Conservation (phyloP, 2,888 invertebrate genomes). For the Nephrotoma guestfalica region DNA sequence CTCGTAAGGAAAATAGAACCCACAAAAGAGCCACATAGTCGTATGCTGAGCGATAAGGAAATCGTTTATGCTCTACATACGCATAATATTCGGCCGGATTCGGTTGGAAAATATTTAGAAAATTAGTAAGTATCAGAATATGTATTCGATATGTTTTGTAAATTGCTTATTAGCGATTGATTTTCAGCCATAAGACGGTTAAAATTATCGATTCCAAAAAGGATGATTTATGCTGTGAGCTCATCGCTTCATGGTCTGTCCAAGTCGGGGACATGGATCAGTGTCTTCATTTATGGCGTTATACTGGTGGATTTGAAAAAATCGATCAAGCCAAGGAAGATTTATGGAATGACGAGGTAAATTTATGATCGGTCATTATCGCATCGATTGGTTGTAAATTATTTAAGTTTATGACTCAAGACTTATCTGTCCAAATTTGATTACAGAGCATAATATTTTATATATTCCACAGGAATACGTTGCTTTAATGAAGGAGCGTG, state of each 20-base stretch:
- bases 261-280: constrained; percentile 96
- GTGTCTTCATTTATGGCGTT: constrained; percentile 90
- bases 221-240: constrained; percentile 59
- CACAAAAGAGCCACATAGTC: constrained; percentile 90
- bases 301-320: constrained; percentile 80
- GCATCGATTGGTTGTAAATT: neutral
- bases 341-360: constrained; percentile 52
- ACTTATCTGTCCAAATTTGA: neutral
- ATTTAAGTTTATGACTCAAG: neutral
- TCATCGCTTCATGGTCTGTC: constrained; percentile 94
- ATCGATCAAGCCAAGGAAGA: constrained; percentile 64
- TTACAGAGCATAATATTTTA: neutral
- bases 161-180: constrained; percentile 12
- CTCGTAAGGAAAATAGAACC: constrained; percentile 84
- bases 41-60: constrained; percentile 93
- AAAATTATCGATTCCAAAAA: constrained; percentile 60
- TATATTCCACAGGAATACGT: constrained; percentile 45
- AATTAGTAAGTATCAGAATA: constrained; percentile 63
- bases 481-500: constrained; percentile 58
- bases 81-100: constrained; percentile 85
- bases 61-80: constrained; percentile 90
- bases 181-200: constrained; percentile 57
- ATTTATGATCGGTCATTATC: neutral
- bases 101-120: constrained; percentile 67
- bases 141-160: constrained; percentile 2